Percentiles rank a stretch among this genome's conserved stretches.
Conservation (phyloP, 2,113 vertebrate genomes). For the Nerophis ophidion region DNA sequence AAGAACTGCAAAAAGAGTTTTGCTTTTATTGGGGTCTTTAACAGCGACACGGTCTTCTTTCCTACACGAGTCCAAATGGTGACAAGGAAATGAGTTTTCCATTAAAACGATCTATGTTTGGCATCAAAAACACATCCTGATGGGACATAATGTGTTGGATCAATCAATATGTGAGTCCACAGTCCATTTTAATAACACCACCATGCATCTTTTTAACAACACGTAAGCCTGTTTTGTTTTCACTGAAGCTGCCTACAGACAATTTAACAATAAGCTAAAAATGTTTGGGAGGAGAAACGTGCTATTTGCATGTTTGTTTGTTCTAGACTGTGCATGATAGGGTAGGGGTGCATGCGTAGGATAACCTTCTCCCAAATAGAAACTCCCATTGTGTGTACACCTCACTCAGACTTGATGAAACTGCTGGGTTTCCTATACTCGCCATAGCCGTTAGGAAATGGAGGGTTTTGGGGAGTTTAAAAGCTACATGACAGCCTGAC, state of each 20-base stretch:
- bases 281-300: conserved; percentile 7
- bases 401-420: neutral
- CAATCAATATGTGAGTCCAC: no score
- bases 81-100: neutral
- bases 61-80: neutral
- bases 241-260: conserved; percentile 37
- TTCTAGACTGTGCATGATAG: conserved; percentile 49
- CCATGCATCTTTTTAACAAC: neutral
- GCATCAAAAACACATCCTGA: neutral
- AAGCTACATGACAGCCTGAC: conserved; percentile 6
- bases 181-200: neutral
- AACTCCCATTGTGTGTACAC: conserved; percentile 7
- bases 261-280: conserved; percentile 43
- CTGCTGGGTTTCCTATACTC: neutral
- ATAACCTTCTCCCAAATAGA: conserved; percentile 2
- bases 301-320: conserved; percentile 55
- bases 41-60: no score
- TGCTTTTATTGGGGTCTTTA: no score
- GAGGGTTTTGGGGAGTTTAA: neutral
- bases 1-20: neutral
- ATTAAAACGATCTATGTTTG: conserved; percentile 5
- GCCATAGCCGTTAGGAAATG: neutral
- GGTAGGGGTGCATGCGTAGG: conserved; percentile 32
- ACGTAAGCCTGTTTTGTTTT: neutral
- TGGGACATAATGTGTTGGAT: neutral